A percentile compares a stretch with the other conserved stretches of the same genome.
These are phyloP conservation scores for Porites cylindrica DNA, from an alignment of 92 coral and sea anemone species.

Conservation along the genomic window DNA sequence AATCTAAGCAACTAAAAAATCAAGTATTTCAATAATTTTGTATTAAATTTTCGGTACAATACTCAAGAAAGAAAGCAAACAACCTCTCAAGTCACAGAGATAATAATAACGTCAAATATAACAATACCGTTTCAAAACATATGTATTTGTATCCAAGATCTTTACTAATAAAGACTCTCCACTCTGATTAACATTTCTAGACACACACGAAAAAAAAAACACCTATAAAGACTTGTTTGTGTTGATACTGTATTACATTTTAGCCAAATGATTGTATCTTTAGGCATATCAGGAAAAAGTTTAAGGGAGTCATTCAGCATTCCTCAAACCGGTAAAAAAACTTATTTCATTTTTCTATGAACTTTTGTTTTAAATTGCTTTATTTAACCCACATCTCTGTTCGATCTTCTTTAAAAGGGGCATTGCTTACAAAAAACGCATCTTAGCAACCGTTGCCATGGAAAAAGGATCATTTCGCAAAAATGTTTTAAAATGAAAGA, in stretches of 20 bases:
- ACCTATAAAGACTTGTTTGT: neutral
- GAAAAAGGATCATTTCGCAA: constrained; percentile 6
- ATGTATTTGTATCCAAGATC: neutral
- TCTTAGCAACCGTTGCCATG: constrained; percentile 4
- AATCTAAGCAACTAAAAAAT: neutral
- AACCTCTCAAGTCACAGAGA: constrained; percentile 4
- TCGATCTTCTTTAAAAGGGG: neutral
- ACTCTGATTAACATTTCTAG: neutral
- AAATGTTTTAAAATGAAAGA: neutral
- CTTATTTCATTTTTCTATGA: neutral
- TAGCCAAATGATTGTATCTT: neutral
- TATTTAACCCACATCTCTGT: neutral
- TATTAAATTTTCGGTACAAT: neutral
- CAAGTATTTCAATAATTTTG: neutral
- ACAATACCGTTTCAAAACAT: neutral
- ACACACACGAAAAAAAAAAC: neutral
- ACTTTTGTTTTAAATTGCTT: too few species aligned
- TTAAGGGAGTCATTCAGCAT: too few species aligned
- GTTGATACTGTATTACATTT: neutral
- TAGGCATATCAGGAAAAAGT: neutral
- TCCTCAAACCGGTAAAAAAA: neutral
- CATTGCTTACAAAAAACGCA: constrained; percentile 1
- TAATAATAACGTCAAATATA: neutral
- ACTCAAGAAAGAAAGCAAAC: neutral
- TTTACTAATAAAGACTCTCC: constrained; percentile 2